Base-by-base conservation (phyloP, 2,888 invertebrate species). In the Melitaea athalia region DNA sequence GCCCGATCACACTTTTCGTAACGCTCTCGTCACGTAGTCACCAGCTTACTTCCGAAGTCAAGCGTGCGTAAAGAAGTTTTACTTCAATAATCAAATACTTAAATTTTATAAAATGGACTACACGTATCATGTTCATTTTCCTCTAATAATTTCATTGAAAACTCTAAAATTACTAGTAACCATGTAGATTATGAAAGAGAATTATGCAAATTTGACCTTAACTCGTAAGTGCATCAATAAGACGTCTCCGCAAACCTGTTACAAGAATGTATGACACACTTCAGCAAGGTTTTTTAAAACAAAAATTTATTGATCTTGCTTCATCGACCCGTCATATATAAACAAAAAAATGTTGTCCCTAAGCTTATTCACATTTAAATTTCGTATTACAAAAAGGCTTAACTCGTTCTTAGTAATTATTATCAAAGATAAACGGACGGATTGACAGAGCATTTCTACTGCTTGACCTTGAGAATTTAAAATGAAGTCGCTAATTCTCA, bases 251-350 rank as follows among this genome's bases (percentile, higher is more conserved):
- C 73, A 85, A 87, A 88, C 86, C 85, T 83, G 87, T 85, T 82
- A 75, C 81, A 77, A 77, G 78, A 76, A 78, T 80, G 79, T 82
- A 78, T 85, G 89, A 86, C 87, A 88, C 76, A 87, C 84, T 84
- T 84, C 80, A 85, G 80, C 83, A 82, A 85, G 81, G 79, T 79
- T 85, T 83, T 75, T 79, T 67, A 72, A 77, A 81, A 79, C 77
- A 79, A 79, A 75, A 78, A 81, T 79, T 80, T 82, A 85, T 83
- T 78, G 79, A 80, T 81, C 80, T 85, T 84, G 77, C 83, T 75
- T 75, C 80, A 82, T 77, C 80, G 76, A 74, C 73, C 72, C 73
- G 77, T 75, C 72, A 76, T 77, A 76, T 72, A 75, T 68, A 76
- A 73, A 76, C 73, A 75, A 67, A 75, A n/a, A 76, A 71, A 76